Evolutionary conservation across 2,797 vertebrate genomes (phyloP).

Genomic region (Sphaeramia orbicularis): DNA sequence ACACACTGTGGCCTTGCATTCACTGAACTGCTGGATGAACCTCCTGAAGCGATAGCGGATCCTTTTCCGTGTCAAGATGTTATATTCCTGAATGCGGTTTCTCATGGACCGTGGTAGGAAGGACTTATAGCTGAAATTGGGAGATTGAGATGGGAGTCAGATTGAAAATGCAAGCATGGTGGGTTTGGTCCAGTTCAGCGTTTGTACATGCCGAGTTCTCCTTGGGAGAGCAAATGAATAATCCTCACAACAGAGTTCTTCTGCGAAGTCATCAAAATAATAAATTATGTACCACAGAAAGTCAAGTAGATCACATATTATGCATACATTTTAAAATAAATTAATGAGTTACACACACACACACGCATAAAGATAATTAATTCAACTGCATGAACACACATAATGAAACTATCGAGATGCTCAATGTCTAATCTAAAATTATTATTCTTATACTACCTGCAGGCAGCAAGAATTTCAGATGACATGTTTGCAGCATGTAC

Average conservation of each 20-base stretch:
- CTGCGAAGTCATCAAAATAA: background rate
- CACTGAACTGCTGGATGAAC: constrained; percentile 95
- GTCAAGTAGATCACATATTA: constrained; percentile 10
- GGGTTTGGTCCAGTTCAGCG: background rate
- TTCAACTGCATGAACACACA: constrained; percentile 23
- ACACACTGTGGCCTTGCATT: constrained; percentile 91
- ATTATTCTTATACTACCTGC: constrained; percentile 6
- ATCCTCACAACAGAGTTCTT: background rate
- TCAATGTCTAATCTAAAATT: no score
- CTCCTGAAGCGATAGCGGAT: constrained; percentile 94
- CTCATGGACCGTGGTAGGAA: constrained; percentile 92
- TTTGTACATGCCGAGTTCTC: background rate
- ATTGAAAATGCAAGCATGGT: background rate
- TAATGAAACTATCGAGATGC: constrained; percentile 22
- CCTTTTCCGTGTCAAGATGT: constrained; percentile 94
- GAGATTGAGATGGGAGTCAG: background rate
- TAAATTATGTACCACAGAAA: background rate
- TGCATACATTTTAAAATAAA: constrained; percentile 3
- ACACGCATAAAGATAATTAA: constrained; percentile 15
- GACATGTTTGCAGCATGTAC: background rate
- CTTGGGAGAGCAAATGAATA: background rate
- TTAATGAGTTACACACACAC: background rate
- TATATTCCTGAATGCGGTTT: constrained; percentile 92
- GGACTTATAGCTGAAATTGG: constrained; percentile 91
- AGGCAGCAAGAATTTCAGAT: background rate